Evolutionary conservation across 2,888 invertebrate species (phyloP), one percentile per base, ranked within the genome.

Genomic region (Pollenia angustigena): DNA sequence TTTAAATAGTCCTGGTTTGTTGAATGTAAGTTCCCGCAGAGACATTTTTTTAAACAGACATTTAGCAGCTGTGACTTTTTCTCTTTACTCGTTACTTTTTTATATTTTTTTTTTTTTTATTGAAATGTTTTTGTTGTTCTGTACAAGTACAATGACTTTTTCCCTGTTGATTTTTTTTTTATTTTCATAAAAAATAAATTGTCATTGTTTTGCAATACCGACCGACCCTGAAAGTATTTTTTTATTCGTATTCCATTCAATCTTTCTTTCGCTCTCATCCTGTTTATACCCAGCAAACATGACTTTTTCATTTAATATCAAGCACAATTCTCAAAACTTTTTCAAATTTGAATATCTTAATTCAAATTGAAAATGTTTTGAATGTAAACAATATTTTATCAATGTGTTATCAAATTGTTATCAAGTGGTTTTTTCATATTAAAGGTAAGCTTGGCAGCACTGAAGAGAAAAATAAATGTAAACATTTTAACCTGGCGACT

Each of bases 51-150:
- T 84, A 87, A 84, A 78, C 81, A 87, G 87, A 84, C 87, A 84
- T 87, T 84, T 79, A 84, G 84, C 87, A 87, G 84, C 81, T 87
- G 87, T 87, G 84, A 87, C 84, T 74, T 82, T 85, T 85, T 79
- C 78, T 66, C 12, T 83, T 56, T 68, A 58, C 16, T 48, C 62
- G 11, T 60, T 68, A 32, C 32, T 6, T 58, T 7, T 46, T 12
- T 16, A 14, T 64, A 16, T 12, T 69, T 0, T 74, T 58, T 50
- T 64, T 50, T 58, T 50, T 64, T 58, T 54, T 56, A 23, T 40
- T 56, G 48, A 78, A 52, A 23, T 23, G 3, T 23, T 71, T 54
- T 44, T 68, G 14, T 58, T 69, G 58, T 68, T 76, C 44, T 2
- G 48, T 44, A 60, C 16, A 56, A 76, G 64, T 74, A 78, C 76